A percentile compares a stretch with the other conserved stretches of the same genome.
Evolutionary conservation across 2,888 invertebrate species (phyloP).

Genomic region (Nemotelus pantherinus): DNA sequence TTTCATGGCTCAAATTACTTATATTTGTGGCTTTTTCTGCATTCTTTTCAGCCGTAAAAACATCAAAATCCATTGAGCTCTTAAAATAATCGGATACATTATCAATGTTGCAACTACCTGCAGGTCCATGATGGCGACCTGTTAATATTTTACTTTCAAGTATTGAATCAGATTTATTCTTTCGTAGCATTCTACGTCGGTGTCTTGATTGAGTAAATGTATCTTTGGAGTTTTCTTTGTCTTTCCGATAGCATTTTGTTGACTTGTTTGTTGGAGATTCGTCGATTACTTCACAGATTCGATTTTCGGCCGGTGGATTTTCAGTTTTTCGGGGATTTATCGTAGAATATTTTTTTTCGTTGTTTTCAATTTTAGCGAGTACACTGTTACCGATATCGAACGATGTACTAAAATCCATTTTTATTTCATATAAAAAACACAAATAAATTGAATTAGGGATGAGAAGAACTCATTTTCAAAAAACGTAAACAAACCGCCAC

Average conservation of each 20-base stretch:
- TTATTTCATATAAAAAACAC: background rate
- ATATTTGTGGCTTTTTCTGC: background rate
- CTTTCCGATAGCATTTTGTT: background rate
- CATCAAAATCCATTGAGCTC: conserved; percentile 56
- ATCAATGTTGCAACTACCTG: conserved; percentile 31
- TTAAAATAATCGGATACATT: conserved; percentile 59
- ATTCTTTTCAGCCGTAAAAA: background rate
- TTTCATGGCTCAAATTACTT: background rate
- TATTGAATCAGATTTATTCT: conserved; percentile 56
- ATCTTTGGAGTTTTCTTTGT: conserved; percentile 31
- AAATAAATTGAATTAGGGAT: background rate
- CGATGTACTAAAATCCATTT: conserved; percentile 62
- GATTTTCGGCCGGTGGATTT: conserved; percentile 8
- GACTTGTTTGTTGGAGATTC: conserved; percentile 58
- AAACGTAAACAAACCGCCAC: conserved; percentile 22
- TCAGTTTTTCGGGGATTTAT: conserved; percentile 34
- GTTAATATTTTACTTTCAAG: conserved; percentile 46
- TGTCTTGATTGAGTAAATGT: conserved; percentile 43
- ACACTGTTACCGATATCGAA: conserved; percentile 61
- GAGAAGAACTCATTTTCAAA: background rate
- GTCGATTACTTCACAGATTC: conserved; percentile 56
- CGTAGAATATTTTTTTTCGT: conserved; percentile 47
- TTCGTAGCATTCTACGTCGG: conserved; percentile 52
- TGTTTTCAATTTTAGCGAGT: conserved; percentile 59
- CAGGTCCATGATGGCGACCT: background rate